Base-by-base conservation (phyloP, 2,113 vertebrate genomes). In the Ptilorrhoa leucosticta region DNA sequence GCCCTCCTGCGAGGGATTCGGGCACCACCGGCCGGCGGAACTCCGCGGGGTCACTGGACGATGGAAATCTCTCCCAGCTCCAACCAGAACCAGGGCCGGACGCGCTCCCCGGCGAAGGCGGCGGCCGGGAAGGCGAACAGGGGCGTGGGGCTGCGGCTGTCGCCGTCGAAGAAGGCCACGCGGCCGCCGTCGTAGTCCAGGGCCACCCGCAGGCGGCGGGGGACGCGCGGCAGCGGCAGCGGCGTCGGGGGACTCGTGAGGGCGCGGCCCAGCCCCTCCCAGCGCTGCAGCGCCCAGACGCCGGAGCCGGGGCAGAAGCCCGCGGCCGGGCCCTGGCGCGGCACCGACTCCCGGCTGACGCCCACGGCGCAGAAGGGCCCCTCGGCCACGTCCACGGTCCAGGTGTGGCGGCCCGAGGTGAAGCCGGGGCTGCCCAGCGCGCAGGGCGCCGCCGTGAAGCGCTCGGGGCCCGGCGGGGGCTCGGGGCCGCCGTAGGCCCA, bases 1-100 rank as follows among this genome's bases (percentile, higher is more conserved):
- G 16, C 35, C 8, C 35, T 15, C 61, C 61, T 2, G 35, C 8
- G 18, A 30, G 12, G 60, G 37, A 6, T 3, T 8, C 58, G 2
- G 26, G 17, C 3, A 7, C 14, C n/a, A 11, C 23, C 2, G 58
- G 58, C 7, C 4, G 21, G 2, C 16, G 2, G 37, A 20, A 31
- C 11, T 11, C 20, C 20, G 1, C 20, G 6, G 28, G 7, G 2
- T 44, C 63, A 65, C 63, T 23, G 61, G 20, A 65, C 42, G 11
- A 65, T 65, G 63, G 63, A 44, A 6, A 65, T 33, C 42, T 65
- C 63, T 1, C 63, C 63, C 63, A 65, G 63, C 63, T 65, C 63
- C 65, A 68, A n/a, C 65, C 65, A 68, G 65, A 68, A 68, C 65
- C 65, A 68, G n/a, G 65, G 45, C n/a, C 45, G 45, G 3, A 68